These are phyloP conservation scores for Platichthys stellatus DNA, from an alignment of 2,113 vertebrate genomes.

Conservation along the genomic window DNA sequence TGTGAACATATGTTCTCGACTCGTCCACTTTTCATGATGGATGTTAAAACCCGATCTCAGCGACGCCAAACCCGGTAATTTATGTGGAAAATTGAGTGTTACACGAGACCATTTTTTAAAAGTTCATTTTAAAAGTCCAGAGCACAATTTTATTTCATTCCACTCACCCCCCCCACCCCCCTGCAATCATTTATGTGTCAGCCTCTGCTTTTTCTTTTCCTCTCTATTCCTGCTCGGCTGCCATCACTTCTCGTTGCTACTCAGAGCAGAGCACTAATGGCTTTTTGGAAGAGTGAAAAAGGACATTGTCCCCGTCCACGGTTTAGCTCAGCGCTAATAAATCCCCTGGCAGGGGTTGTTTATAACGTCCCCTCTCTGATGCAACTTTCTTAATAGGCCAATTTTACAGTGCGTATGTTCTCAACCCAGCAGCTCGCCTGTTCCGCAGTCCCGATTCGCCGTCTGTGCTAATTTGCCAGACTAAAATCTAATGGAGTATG, in stretches of 20 bases:
- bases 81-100: neutral
- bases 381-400: slow-evolving; percentile 67
- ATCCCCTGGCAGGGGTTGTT: slow-evolving; percentile 68
- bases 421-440: slow-evolving; percentile 48
- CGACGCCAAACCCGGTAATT: too few relatives aligned
- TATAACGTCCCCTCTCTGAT: slow-evolving; percentile 69
- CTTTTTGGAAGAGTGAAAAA: slow-evolving; percentile 60
- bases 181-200: slow-evolving; percentile 28
- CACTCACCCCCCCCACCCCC: neutral
- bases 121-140: slow-evolving; percentile 37
- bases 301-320: slow-evolving; percentile 50
- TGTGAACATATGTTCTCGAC: too few relatives aligned
- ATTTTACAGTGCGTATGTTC: slow-evolving; percentile 67
- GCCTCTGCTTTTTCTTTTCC: neutral
- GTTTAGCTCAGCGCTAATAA: slow-evolving; percentile 68
- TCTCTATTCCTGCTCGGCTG: slow-evolving; percentile 18
- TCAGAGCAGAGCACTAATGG: slow-evolving; percentile 56
- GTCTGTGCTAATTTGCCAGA: slow-evolving; percentile 72
- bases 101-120: slow-evolving; percentile 22
- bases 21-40: too few relatives aligned
- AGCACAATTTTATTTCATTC: slow-evolving; percentile 33
- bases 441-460: slow-evolving; percentile 47
- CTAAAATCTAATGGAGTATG: slow-evolving; percentile 78
- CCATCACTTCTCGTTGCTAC: slow-evolving; percentile 37
- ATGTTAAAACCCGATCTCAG: too few relatives aligned